These are phyloP conservation scores for Orycteropus afer DNA, from an alignment of 2,113 vertebrate genomes.

Conservation along the genomic window DNA sequence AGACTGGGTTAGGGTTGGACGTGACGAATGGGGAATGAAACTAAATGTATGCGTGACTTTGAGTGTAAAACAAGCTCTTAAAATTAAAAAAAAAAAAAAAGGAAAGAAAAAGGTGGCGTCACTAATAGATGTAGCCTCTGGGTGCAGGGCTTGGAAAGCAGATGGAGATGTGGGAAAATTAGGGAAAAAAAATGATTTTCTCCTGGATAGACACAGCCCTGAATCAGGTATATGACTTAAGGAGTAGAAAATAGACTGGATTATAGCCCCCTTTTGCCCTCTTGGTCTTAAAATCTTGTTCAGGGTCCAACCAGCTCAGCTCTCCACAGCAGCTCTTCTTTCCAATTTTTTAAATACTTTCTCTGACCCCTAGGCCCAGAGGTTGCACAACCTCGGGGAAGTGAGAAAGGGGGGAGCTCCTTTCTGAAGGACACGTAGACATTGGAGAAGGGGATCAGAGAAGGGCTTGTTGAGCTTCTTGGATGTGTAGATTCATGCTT, in stretches of 20 bases:
- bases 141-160: background rate
- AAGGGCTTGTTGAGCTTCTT: background rate
- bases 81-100: too few relatives aligned
- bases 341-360: background rate
- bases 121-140: background rate
- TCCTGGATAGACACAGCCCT: background rate
- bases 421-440: background rate
- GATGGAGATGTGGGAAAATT: background rate
- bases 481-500: slow-evolving; percentile 9
- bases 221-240: background rate
- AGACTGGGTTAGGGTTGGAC: too few relatives aligned
- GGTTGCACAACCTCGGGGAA: background rate
- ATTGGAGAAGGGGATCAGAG: background rate
- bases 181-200: background rate
- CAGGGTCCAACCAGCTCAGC: background rate
- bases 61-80: too few relatives aligned
- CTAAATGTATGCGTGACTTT: too few relatives aligned
- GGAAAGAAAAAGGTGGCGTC: too few relatives aligned
- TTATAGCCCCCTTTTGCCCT: background rate
- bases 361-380: background rate
- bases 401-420: background rate
- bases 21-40: too few relatives aligned
- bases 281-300: background rate
- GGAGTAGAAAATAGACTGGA: background rate
- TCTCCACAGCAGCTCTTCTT: background rate